Evolutionary conservation across 1,140 invertebrate species (phyloP), one percentile per base, ranked within the genome.

Genomic region (Macrocentrus cingulum): DNA sequence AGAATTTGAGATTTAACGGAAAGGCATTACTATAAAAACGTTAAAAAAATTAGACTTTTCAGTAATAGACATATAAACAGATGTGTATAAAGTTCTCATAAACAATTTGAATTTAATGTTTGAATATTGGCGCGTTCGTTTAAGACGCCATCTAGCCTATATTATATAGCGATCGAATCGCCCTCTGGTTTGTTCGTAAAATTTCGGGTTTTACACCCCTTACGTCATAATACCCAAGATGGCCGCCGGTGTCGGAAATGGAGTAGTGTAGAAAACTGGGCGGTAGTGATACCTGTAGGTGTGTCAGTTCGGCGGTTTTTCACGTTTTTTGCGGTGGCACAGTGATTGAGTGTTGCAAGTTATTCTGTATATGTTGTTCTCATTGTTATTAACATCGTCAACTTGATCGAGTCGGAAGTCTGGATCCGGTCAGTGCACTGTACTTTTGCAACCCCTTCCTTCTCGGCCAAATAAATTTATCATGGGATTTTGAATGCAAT

Each of bases 221-320:
- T 50, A 61, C 48, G 46, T 54, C 39, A 54, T 22, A 50, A 48
- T 50, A 41, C 20, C n/a, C 65, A 71, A 71, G 63, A 71, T 71
- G 69, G 69, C 64, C 56, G 66, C 61, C 52, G 45, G 39, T 65
- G 57, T 65, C 45, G 60, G 54, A 59, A 62, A 61, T 62, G 53
- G 60, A 56, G 60, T 56, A 62, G 56, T 49, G 49, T 65, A 65
- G 63, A 59, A 61, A 34, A 59, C 46, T 61, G 63, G 63, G 63
- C 60, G 60, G 63, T 65, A 65, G 63, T 48, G 45, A 61, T 59
- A 63, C 36, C 49, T 57, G 60, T 65, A 65, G 63, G 63, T 65
- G 63, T 65, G 63, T 65, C 63, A 62, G 50, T 52, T 62, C 29
- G 29, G 34, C 18, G 55, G 25, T 62, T 49, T 59, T 46, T 45